Evolutionary conservation across 2,888 invertebrate species (phyloP), one percentile per base, ranked within the genome.

Genomic region (Petrolisthes manimaculis): DNA sequence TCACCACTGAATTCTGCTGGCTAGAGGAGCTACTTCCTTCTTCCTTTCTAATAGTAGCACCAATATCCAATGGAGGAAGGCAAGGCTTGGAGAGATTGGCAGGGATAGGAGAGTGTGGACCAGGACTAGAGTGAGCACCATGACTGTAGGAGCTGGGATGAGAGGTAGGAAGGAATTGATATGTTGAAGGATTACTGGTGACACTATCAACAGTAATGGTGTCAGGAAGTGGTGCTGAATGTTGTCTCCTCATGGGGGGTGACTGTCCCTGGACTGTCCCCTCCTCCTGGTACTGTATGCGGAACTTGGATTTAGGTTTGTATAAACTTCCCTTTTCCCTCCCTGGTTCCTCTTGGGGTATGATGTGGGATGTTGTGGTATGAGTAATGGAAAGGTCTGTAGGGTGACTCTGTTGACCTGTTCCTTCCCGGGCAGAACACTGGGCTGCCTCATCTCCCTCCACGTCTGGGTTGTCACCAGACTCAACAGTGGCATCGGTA

Each of bases 231-330:
- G 86, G 85, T 55, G 80, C 74, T 74, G 89, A 61, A 69, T 83
- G 83, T n/a, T 89, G 89, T 71, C 85, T 78, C 12, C 24, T 6
- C 37, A 56, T 69, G 9, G 86, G 85, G 51, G 85, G 82, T 6
- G 83, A 84, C 4, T 83, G 77, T 67, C 83, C 83, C 78, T 77
- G 75, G 14, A 56, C 21, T 21, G 21, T 37, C 67, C 77, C 75
- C 9, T 86, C 84, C 8, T 89, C 89, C n/a, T 84, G 86, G 84
- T 89, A 91, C 18, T 83, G 84, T 21, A 82, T 82, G 74, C 85
- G 85, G 56, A 91, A 91, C 85, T 89, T 90, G 37, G 37, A 37
- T 86, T 89, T 91, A 18, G 91, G 91, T 67, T 91, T 91, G 80
- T 91, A 91, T 18, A 67, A 74, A 54, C 55, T 86, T 51, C 86